phyloP scores from a whole-genome alignment of 2,888 invertebrate genomes.

The Mythimna vitellina region DNA sequence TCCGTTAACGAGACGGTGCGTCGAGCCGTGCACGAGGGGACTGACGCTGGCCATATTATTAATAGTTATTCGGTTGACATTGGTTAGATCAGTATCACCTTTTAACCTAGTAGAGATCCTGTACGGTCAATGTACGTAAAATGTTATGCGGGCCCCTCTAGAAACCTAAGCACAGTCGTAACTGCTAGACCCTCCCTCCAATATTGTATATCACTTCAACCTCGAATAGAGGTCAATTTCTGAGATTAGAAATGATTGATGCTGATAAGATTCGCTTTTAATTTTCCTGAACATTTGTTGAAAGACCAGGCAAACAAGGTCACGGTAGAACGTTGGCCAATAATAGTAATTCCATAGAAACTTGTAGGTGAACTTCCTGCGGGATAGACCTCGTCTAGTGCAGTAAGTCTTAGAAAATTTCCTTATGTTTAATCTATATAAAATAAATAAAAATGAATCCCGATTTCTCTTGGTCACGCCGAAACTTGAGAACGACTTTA shows the following conservation, averaged over 20 bases:
- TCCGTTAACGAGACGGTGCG: conserved; percentile 54
- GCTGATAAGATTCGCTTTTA: too few species aligned
- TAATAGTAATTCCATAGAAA: too few species aligned
- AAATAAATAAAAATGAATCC: too few species aligned
- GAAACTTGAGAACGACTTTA: too few species aligned
- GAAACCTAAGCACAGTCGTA: background rate
- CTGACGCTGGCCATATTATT: conserved; percentile 51
- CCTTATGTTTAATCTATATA: too few species aligned
- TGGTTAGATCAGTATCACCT: conserved; percentile 26
- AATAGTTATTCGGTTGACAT: conserved; percentile 59
- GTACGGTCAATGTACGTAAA: background rate
- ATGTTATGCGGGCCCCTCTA: background rate
- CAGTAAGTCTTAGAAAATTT: too few species aligned
- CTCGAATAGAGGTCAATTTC: background rate
- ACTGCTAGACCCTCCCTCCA: background rate
- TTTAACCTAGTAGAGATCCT: conserved; percentile 7
- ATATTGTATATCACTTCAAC: background rate
- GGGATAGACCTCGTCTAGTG: too few species aligned
- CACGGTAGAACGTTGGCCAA: background rate
- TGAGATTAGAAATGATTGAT: background rate
- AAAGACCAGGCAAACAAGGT: background rate
- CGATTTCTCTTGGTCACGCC: too few species aligned
- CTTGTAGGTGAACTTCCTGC: too few species aligned
- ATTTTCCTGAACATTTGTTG: background rate
- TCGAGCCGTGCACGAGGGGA: conserved; percentile 57